Evolutionary conservation across 2,888 invertebrate genomes (phyloP), one percentile per base, ranked within the genome.

Genomic region (Tenthredo scrophulariae): DNA sequence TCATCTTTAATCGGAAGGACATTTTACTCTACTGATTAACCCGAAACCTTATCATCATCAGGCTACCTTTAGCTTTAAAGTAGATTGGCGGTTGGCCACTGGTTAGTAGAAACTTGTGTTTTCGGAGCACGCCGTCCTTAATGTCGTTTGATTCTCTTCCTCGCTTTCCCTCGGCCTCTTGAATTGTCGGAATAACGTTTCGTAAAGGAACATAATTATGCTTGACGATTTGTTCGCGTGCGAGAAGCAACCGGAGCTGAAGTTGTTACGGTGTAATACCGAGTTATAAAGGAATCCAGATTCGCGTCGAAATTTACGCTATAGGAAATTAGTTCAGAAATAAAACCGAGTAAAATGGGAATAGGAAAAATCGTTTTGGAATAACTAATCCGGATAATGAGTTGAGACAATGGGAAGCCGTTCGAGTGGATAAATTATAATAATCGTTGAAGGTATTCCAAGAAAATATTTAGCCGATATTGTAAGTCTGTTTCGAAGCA

Each of bases 191-290:
- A 80, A 58, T 80, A 80, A 62, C 37, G 50, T 58, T 62, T 37
- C 18, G 40, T 15, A 62, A 80, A 40, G 37, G 58, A 84, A 62
- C 43, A 22, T 26, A 43, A 84, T 84, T 84, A 50, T 46, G 33
- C 40, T 67, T 79, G 79, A 84, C 46, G 62, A 40, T 84, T 79
- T n/a, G 37, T 65, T 79, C 84, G 58, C 79, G 33, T 75, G 79
- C 40, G 37, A 62, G 54, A 77, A 77, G n/a, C 50, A 54, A 46
- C 74, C 74, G 74, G 13, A 77, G 50, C 10, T 29, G n/a, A 50
- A 77, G 50, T 77, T 77, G 54, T 74, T 77, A 77, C 54, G 54
- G 54, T 77, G 33, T 54, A 77, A 77, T 40, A n/a, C 54, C 46
- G 33, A 54, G 29, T 26, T 54, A 54, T 50, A 29, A 50, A 77